phyloP scores from a whole-genome alignment of 64 coral and sea anemone genomes.

The Montipora sp. region DNA sequence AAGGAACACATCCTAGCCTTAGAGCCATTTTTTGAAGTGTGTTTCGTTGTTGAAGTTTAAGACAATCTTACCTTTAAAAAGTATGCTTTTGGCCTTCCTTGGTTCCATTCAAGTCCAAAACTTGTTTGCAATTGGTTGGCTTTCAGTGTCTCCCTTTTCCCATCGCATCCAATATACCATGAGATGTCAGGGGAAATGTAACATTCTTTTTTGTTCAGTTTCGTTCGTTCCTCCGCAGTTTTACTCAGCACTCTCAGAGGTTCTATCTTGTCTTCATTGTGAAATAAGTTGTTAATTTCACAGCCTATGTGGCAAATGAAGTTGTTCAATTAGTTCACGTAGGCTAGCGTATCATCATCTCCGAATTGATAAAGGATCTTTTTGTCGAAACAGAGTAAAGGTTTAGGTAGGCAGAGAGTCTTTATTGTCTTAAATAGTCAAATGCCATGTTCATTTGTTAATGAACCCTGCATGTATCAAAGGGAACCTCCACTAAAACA shows the following conservation, averaged over 20 bases:
- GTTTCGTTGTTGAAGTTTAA: too few relatives aligned
- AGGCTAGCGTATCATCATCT: too few relatives aligned
- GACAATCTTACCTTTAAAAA: background rate
- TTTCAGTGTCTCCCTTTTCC: background rate
- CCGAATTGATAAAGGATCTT: too few relatives aligned
- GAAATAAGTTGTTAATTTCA: background rate
- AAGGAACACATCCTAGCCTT: too few relatives aligned
- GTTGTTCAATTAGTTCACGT: too few relatives aligned
- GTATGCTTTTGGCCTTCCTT: background rate
- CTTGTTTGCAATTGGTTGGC: background rate
- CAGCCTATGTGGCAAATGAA: background rate
- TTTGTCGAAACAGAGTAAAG: too few relatives aligned
- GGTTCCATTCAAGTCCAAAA: background rate
- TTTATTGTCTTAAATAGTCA: too few relatives aligned
- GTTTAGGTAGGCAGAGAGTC: too few relatives aligned
- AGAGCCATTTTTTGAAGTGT: too few relatives aligned
- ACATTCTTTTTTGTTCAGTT: background rate
- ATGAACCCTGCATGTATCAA: too few relatives aligned
- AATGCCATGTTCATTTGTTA: too few relatives aligned
- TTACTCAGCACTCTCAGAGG: background rate
- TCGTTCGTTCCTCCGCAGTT: background rate
- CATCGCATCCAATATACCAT: constrained; percentile 14
- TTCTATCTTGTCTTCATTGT: background rate
- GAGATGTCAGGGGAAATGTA: background rate
- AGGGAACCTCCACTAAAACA: too few relatives aligned